phyloP scores from a whole-genome alignment of 2,113 vertebrate species.

The Vulpes ferrilata region DNA sequence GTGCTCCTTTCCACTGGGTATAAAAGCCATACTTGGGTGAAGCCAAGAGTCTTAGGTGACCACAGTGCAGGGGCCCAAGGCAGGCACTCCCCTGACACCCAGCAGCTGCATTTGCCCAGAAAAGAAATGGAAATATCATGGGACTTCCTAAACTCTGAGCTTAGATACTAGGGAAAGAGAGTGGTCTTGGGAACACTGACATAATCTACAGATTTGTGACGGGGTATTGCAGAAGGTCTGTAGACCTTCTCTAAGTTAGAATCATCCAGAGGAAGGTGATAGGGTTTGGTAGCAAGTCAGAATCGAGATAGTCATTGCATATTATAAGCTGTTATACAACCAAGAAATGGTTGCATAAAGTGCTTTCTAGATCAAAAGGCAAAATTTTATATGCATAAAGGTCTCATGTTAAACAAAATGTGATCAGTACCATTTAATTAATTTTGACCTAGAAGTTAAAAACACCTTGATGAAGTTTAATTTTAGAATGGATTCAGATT shows the following conservation, averaged over 20 bases:
- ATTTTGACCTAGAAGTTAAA: neutral
- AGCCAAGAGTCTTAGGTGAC: neutral
- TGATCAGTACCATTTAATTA: neutral
- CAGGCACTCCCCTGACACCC: neutral
- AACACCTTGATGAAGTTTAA: neutral
- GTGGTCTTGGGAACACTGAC: too few relatives aligned
- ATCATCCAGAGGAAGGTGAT: neutral
- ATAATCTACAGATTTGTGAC: neutral
- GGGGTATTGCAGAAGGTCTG: neutral
- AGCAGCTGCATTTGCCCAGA: neutral
- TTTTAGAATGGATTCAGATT: neutral
- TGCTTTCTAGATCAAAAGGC: neutral
- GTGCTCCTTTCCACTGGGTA: neutral
- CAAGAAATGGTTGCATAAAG: neutral
- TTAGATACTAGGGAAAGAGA: neutral
- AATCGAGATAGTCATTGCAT: neutral
- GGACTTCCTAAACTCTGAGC: neutral
- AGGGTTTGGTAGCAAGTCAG: neutral
- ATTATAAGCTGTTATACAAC: neutral
- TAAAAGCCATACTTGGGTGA: neutral
- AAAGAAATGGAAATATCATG: neutral
- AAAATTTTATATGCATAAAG: neutral
- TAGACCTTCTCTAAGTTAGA: neutral
- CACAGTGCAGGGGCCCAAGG: too few relatives aligned
- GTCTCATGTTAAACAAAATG: neutral